Evolutionary conservation across 30 jellyfish, hydroid and myxozoan species (phyloP).

Genomic region (Haliclystus octoradiatus): DNA sequence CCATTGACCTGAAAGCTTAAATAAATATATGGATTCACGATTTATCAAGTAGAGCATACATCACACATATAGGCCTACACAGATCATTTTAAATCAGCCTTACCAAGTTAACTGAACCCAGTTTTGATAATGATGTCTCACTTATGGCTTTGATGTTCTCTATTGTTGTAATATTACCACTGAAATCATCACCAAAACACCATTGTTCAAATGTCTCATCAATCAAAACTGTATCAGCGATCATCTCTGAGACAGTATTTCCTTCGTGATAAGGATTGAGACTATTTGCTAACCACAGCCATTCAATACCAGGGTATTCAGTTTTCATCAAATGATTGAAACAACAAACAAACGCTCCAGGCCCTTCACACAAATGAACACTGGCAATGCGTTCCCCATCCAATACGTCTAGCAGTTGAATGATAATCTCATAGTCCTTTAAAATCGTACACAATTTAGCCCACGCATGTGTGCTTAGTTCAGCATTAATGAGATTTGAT

Average conservation of each 20-base stretch:
- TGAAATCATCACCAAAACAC: slow-evolving; percentile 81
- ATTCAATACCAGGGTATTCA: slow-evolving; percentile 10
- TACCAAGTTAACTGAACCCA: no score
- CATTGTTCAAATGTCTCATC: slow-evolving; percentile 53
- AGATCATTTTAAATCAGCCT: no score
- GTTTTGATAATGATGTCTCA: no score
- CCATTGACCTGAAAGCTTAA: no score
- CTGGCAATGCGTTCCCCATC: slow-evolving; percentile 6
- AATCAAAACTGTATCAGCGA: slow-evolving; percentile 72
- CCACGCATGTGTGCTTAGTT: slow-evolving; percentile 97
- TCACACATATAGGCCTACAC: no score
- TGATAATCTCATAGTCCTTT: slow-evolving; percentile 36
- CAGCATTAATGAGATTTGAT: slow-evolving; percentile 48
- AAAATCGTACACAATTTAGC: slow-evolving; percentile 75
- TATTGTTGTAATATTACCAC: slow-evolving; percentile 57
- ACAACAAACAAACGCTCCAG: slow-evolving; percentile 96
- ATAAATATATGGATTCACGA: no score
- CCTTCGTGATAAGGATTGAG: slow-evolving; percentile 96
- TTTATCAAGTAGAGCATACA: no score
- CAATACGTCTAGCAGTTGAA: not conserved
- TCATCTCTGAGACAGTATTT: slow-evolving; percentile 49
- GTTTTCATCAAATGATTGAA: slow-evolving; percentile 64
- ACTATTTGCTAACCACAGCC: slow-evolving; percentile 85
- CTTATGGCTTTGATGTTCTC: no score
- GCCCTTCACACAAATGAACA: slow-evolving; percentile 97